These are phyloP conservation scores for Ctena decussata DNA, from an alignment of 2,888 invertebrate genomes.

Conservation along the genomic window DNA sequence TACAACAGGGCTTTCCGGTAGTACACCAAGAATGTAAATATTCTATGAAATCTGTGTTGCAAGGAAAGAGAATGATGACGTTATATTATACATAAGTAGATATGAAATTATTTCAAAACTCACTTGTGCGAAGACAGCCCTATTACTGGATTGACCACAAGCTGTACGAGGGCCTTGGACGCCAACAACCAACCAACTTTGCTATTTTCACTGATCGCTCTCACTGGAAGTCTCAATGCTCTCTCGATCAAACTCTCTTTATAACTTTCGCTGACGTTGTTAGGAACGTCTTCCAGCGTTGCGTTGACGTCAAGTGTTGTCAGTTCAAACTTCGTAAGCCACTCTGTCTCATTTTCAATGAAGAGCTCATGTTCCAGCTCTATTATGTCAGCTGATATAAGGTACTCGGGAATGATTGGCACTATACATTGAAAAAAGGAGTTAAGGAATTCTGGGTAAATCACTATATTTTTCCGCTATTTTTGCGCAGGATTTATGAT, in stretches of 20 bases:
- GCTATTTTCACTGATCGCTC: slow-evolving; percentile 81
- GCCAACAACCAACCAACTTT: slow-evolving; percentile 88
- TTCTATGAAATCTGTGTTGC: too few species aligned
- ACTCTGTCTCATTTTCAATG: neutral
- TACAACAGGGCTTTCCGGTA: too few species aligned
- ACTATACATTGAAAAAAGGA: too few species aligned
- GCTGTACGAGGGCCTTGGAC: slow-evolving; percentile 93
- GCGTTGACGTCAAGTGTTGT: neutral
- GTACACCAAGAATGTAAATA: too few species aligned
- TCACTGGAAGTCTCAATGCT: slow-evolving; percentile 61
- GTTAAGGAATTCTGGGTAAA: too few species aligned
- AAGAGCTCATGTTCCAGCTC: neutral
- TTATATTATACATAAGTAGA: neutral
- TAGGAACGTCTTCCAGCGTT: neutral
- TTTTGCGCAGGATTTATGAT: too few species aligned
- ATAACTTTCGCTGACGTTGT: neutral
- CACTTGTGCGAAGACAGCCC: slow-evolving; percentile 90
- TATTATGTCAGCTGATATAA: slow-evolving; percentile 88
- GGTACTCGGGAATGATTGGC: slow-evolving; percentile 93
- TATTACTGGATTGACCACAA: slow-evolving; percentile 92
- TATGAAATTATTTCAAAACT: neutral
- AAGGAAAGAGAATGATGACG: neutral
- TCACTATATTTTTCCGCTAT: too few species aligned
- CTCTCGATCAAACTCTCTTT: slow-evolving; percentile 26
- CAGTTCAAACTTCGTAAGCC: neutral